Base-by-base conservation (phyloP, 2,113 vertebrate species). In the Falcunculus frontatus region DNA sequence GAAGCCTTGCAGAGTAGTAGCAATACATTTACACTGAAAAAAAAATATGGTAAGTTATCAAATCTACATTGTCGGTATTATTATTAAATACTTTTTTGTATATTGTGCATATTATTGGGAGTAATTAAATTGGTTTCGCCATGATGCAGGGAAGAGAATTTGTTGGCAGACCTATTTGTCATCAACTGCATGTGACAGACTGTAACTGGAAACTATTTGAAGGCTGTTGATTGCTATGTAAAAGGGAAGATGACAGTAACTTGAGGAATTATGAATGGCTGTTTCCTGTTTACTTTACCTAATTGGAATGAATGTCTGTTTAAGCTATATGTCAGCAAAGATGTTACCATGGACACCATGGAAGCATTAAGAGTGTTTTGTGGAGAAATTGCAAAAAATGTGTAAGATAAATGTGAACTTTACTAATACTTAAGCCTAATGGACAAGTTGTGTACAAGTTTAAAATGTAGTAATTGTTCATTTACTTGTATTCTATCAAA, bases 381-480 rank as follows among this genome's bases (percentile, higher is more conserved):
- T 75, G 86, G 88, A 90, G 72, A 84, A 97, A 92, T 93, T 77
- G 55, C 92, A 90, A 91, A 96, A 97, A 96, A 70, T 95, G 42
- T 91, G 94, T 93, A 93, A 89, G 85, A 85, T 97, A 95, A 96
- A 96, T 49, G 33, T 2, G 13, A 92, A 84, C 75, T 95, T 96
- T 84, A 91, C 47, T 94, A 96, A 80, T 97, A 84, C 87, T 97
- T 96, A 96, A 96, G 70, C 91, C 67, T 97, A 97, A 97, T 94
- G 77, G 89, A 70, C 70, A 96, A 96, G 78, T 79, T 95, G 42
- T 93, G 67, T 96, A 82, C 68, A 92, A 96, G 74, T 96, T 96
- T 93, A 97, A 98, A 97, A 95, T 92, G 67, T 81, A 88, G 79
- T 92, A 96, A 96, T 97, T 98, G 96, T 93, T 89, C 78, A 92